Conservation (phyloP, 2,113 vertebrate species). For the Trinectes maculatus region DNA sequence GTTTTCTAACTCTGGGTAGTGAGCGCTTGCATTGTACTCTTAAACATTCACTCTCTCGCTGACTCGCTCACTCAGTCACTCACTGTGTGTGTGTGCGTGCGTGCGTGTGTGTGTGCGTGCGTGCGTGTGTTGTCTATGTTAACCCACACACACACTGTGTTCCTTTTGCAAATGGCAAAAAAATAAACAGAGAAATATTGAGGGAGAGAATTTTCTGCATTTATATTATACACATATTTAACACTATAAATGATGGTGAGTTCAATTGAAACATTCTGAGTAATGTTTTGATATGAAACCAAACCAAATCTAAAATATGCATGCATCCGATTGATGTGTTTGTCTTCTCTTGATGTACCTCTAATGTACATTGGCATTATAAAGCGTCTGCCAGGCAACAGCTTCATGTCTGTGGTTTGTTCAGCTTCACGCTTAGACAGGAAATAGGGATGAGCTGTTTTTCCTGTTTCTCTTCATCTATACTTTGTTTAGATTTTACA, state of each 20-base stretch:
- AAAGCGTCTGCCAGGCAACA: constrained; percentile 56
- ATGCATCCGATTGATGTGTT: constrained; percentile 3
- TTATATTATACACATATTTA: constrained; percentile 1
- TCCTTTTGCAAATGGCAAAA: constrained; percentile 42
- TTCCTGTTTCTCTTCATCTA: constrained; percentile 76
- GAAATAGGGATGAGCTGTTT: constrained; percentile 80
- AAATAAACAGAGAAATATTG: constrained; percentile 11
- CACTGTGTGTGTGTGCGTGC: constrained; percentile 23
- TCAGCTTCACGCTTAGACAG: constrained; percentile 75
- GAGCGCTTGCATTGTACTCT: constrained; percentile 70
- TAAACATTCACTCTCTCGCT: constrained; percentile 58
- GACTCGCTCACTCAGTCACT: constrained; percentile 33
- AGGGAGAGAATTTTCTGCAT: constrained; percentile 7
- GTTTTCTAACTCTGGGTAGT: constrained; percentile 74
- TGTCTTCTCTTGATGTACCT: constrained; percentile 26
- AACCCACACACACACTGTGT: constrained; percentile 16
- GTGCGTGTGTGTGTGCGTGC: constrained; percentile 6
- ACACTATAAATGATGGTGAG: neutral
- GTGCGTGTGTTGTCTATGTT: neutral
- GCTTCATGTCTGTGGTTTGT: constrained; percentile 74
- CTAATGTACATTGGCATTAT: constrained; percentile 41
- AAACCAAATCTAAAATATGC: neutral
- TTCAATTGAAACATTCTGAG: neutral
- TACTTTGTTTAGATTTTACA: constrained; percentile 56
- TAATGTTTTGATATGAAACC: neutral